A percentile compares a stretch with the other conserved stretches of the same genome.
phyloP scores from a whole-genome alignment of 2,797 vertebrate species.

The Petrocephalus schoutedeni region DNA sequence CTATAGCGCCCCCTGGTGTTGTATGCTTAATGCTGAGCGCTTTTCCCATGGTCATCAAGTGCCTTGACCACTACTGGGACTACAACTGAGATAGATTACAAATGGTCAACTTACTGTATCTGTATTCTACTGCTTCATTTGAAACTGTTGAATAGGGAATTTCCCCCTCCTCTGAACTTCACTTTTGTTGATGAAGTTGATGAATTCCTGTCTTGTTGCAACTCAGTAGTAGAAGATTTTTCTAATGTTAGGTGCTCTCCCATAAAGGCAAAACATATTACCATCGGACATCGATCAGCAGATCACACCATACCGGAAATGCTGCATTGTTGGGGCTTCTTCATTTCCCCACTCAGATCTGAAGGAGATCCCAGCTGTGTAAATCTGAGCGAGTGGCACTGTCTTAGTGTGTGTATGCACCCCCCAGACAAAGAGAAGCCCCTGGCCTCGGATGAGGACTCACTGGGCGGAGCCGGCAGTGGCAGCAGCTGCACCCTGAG shows the following conservation, averaged over 20 bases:
- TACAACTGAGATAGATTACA: background rate
- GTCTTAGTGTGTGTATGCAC: background rate
- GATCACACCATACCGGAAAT: background rate
- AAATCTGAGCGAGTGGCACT: background rate
- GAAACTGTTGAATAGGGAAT: background rate
- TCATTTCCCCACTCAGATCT: background rate
- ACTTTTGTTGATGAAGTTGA: background rate
- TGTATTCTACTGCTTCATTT: background rate
- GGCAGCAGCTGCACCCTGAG: constrained; percentile 47
- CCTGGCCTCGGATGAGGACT: constrained; percentile 62
- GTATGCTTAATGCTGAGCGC: background rate
- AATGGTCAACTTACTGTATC: background rate
- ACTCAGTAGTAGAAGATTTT: background rate
- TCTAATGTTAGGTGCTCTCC: background rate
- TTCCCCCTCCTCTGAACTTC: background rate
- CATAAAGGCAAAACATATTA: background rate
- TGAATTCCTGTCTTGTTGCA: background rate
- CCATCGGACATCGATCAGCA: background rate
- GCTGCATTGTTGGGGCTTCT: background rate
- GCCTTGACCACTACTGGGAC: background rate
- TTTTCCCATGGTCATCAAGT: constrained; percentile 1
- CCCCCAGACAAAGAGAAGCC: constrained; percentile 67
- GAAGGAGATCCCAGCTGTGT: background rate
- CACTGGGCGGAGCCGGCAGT: constrained; percentile 41
- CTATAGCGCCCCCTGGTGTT: constrained; percentile 13